These are phyloP conservation scores for Hypselothyrea guttata DNA, from an alignment of 2,888 invertebrate species.

Conservation along the genomic window DNA sequence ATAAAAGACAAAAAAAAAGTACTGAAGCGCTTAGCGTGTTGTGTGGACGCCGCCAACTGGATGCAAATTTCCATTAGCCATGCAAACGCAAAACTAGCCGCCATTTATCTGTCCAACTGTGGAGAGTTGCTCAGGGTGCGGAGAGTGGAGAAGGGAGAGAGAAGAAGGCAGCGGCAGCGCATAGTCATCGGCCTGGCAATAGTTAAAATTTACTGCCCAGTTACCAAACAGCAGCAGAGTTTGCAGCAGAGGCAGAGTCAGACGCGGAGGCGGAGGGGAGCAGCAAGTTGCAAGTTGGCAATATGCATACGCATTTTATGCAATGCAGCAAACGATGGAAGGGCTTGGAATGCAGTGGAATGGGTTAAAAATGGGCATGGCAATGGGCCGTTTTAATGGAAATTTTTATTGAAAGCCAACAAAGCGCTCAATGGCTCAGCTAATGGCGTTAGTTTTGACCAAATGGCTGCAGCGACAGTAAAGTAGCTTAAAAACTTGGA, in stretches of 20 bases:
- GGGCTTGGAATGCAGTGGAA: background rate
- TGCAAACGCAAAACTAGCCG: conserved; percentile 77
- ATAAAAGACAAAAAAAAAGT: conserved; percentile 17
- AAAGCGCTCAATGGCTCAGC: conserved; percentile 76
- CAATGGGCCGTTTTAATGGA: conserved; percentile 68
- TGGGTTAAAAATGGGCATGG: background rate
- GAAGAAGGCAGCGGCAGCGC: conserved; percentile 17
- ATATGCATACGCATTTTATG: conserved; percentile 77
- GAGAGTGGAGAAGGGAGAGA: background rate
- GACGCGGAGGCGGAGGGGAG: conserved; percentile 31
- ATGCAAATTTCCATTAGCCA: conserved; percentile 77
- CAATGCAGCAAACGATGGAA: conserved; percentile 37
- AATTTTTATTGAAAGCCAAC: conserved; percentile 76
- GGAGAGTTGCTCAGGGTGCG: conserved; percentile 13
- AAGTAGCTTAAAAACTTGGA: conserved; percentile 69
- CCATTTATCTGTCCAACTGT: conserved; percentile 74
- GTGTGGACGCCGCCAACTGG: conserved; percentile 66
- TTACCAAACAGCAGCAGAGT: conserved; percentile 42
- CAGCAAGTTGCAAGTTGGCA: conserved; percentile 74
- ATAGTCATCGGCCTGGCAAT: conserved; percentile 66
- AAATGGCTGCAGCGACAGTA: conserved; percentile 46
- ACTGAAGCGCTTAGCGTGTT: conserved; percentile 40
- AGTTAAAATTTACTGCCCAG: conserved; percentile 76
- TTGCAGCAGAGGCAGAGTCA: conserved; percentile 11
- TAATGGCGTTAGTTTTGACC: conserved; percentile 71